Evolutionary conservation across 2,888 invertebrate genomes (phyloP).

Genomic region (Esperia sulphurella): DNA sequence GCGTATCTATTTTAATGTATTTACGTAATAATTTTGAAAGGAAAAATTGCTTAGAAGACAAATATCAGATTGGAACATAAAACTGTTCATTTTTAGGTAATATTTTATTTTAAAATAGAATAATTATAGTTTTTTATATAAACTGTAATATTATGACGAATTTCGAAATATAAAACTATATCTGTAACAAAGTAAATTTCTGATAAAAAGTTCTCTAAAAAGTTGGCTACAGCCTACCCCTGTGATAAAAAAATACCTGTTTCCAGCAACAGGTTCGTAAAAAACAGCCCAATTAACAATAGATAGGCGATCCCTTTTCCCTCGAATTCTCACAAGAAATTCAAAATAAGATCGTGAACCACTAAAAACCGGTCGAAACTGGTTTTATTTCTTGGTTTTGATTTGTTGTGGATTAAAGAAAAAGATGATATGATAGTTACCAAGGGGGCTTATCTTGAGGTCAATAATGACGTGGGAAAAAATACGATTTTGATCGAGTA

Average conservation of each 20-base stretch:
- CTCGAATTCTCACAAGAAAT: slow-evolving; percentile 19
- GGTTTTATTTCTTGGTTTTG: slow-evolving; percentile 28
- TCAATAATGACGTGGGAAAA: slow-evolving; percentile 27
- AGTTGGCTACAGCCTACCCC: too few relatives aligned
- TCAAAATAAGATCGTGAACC: slow-evolving; percentile 21
- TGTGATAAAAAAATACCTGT: slow-evolving; percentile 18
- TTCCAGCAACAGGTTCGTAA: slow-evolving; percentile 25
- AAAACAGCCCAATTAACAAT: slow-evolving; percentile 3
- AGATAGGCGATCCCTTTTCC: slow-evolving; percentile 1
- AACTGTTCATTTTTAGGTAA: too few relatives aligned
- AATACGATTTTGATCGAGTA: background rate
- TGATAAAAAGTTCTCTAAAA: background rate
- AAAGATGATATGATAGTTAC: slow-evolving; percentile 13
- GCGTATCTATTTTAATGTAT: too few relatives aligned
- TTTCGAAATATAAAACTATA: too few relatives aligned
- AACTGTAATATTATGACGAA: too few relatives aligned
- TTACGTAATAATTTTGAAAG: too few relatives aligned
- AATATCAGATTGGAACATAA: too few relatives aligned
- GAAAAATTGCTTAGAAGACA: too few relatives aligned
- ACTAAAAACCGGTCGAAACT: slow-evolving; percentile 21
- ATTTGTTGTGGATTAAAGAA: slow-evolving; percentile 20
- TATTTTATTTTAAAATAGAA: too few relatives aligned
- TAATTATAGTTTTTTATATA: too few relatives aligned
- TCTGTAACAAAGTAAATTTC: background rate
- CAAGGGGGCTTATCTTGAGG: slow-evolving; percentile 9